A percentile compares a stretch with the other conserved stretches of the same genome.
Conservation (phyloP, 2,113 vertebrate species). For the Psammodynastes pulverulentus region DNA sequence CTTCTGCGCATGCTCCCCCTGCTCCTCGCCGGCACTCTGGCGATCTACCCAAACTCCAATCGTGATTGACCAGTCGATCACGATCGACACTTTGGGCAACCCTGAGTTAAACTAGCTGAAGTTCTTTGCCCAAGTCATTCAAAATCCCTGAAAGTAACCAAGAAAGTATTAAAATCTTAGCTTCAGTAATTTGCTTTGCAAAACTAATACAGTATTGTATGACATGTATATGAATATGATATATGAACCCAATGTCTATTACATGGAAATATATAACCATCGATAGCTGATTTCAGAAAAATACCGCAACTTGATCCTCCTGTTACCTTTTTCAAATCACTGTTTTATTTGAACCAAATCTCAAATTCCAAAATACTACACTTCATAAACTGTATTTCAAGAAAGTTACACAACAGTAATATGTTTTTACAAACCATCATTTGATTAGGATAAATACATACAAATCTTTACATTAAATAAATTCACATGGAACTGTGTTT, state of each 20-base stretch:
- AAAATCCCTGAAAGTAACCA: conserved; percentile 1
- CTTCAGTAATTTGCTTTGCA: not conserved
- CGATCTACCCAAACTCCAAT: too few relatives aligned
- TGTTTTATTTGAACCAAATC: not conserved
- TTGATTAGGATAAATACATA: not conserved
- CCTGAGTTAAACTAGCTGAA: conserved; percentile 51
- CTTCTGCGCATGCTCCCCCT: too few relatives aligned
- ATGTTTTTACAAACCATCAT: not conserved
- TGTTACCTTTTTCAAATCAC: not conserved
- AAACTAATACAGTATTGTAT: not conserved
- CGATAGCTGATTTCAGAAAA: not conserved
- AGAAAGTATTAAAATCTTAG: not conserved
- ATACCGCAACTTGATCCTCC: not conserved
- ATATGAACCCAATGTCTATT: not conserved
- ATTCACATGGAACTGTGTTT: not conserved
- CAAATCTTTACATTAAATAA: not conserved
- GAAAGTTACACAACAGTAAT: not conserved
- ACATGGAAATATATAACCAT: not conserved
- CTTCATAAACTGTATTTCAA: not conserved
- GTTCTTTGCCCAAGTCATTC: conserved; percentile 31
- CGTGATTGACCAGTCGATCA: too few relatives aligned
- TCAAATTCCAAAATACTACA: not conserved
- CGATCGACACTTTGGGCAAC: too few relatives aligned
- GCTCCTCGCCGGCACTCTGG: too few relatives aligned
- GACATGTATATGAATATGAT: not conserved